Evolutionary conservation across 1,140 invertebrate species (phyloP), one percentile per base, ranked within the genome.

Genomic region (Bemisia tabaci): DNA sequence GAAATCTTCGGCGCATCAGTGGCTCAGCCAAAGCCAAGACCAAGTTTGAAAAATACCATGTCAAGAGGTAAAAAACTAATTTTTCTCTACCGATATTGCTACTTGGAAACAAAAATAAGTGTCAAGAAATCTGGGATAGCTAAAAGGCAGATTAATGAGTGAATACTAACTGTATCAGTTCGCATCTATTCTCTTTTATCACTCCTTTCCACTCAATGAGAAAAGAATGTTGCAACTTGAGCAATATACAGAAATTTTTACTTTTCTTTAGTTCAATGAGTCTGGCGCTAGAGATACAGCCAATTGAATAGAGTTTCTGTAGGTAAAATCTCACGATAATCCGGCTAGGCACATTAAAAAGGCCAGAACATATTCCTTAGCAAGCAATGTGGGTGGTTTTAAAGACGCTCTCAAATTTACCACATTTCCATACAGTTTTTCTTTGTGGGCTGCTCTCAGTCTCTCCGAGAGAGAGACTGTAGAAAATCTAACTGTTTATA

Each of bases 1-100:
- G 91, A 0, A 91, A 89, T 73, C 75, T 91, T 26, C 83, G 84
- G 65, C 84, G 85, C 73, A 86, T 97, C 27, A 94, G 91, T 74
- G 94, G 94, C 5, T 91, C 88, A 0, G 90, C 88, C 1, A 95
- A 92, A 76, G 86, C 86, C 1, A 90, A 90, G 75, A 85, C 88
- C 0, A 93, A 90, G 73, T 92, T 92, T 75, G 91, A 95, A 70
- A 95, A 95, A 79, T 96, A 95, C 77, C 87, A 94, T 70, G 83
- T 85, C 59, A 90, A 89, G 77, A 84, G 83, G 84, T 85, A 70
- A 63, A 24, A n/a, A 22, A 12, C 21, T 27, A 33, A 59, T 65
- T 23, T 33, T 23, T 62, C 27, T 25, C 26, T 60, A 22, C n/a
- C 22, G 25, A 59, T 66, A 24, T 2, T 27, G 1, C 23, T 22